Percentiles rank a stretch among this genome's conserved stretches.
phyloP scores from a whole-genome alignment of 2,888 invertebrate genomes.

The Alsophila aescularia region DNA sequence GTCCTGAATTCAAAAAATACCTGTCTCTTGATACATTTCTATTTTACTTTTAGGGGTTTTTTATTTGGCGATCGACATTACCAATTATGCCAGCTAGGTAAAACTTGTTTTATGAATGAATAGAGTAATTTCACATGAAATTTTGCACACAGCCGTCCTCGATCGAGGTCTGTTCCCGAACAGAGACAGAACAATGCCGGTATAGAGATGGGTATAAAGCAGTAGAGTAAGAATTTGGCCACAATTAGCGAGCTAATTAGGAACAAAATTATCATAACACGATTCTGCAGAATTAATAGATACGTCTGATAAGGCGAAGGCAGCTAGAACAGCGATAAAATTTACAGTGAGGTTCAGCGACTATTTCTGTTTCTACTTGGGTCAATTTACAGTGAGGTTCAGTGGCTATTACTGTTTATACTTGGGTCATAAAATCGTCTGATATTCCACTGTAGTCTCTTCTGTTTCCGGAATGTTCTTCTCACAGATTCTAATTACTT shows the following conservation, averaged over 20 bases:
- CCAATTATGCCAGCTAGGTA: too few relatives aligned
- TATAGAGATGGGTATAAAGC: not conserved
- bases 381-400: too few relatives aligned
- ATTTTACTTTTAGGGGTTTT: too few relatives aligned
- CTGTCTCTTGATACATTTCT: too few relatives aligned
- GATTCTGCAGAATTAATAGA: conserved; percentile 38
- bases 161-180: not conserved
- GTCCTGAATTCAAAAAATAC: too few relatives aligned
- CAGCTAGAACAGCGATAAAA: not conserved
- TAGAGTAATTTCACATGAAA: not conserved
- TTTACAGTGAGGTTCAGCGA: not conserved
- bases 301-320: conserved; percentile 29
- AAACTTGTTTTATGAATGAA: not conserved
- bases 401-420: too few relatives aligned
- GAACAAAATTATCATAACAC: conserved; percentile 54
- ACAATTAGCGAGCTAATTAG: conserved; percentile 49
- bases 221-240: conserved; percentile 30
- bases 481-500: too few relatives aligned
- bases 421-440: too few relatives aligned
- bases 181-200: conserved; percentile 7
- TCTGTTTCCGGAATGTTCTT: too few relatives aligned
- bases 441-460: too few relatives aligned
- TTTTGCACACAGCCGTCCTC: not conserved
- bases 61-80: too few relatives aligned
- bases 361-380: not conserved